phyloP scores from a whole-genome alignment of 2,888 invertebrate species.

The Drosophila incognita region DNA sequence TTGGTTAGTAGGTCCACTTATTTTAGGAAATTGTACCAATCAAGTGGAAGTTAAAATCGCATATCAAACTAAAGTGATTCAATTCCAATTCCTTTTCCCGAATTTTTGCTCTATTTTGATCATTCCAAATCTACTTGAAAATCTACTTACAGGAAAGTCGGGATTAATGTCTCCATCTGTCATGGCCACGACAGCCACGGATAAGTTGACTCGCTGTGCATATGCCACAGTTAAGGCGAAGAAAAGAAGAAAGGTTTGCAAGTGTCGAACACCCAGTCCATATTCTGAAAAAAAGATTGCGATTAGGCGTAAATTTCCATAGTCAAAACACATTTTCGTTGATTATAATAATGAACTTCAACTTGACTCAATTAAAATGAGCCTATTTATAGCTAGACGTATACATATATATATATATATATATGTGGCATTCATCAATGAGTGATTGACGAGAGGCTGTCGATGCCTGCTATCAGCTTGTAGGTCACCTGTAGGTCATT shows the following conservation, averaged over 20 bases:
- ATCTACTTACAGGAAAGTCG: constrained; percentile 77
- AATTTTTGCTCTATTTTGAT: neutral
- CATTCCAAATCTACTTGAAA: constrained; percentile 57
- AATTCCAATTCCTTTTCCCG: neutral
- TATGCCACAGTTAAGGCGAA: constrained; percentile 88
- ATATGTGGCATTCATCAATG: constrained; percentile 40
- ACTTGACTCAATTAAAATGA: constrained; percentile 20
- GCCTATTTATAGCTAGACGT: neutral
- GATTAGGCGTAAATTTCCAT: constrained; percentile 18
- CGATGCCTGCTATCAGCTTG: constrained; percentile 33
- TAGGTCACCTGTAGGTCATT: constrained; percentile 70
- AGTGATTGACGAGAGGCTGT: constrained; percentile 40
- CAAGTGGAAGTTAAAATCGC: too few species aligned
- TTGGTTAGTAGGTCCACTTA: neutral
- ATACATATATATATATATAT: neutral
- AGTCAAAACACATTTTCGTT: constrained; percentile 1
- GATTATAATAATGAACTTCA: constrained; percentile 52
- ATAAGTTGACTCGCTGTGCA: constrained; percentile 89
- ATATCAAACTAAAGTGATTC: neutral
- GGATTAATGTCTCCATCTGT: constrained; percentile 85
- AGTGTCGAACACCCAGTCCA: constrained; percentile 87
- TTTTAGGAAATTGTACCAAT: neutral
- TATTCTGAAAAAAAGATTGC: constrained; percentile 59
- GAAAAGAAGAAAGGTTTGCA: constrained; percentile 88
- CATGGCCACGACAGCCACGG: constrained; percentile 91